Conservation (phyloP, 2,888 invertebrate genomes). For the Andrena hattorfiana region DNA sequence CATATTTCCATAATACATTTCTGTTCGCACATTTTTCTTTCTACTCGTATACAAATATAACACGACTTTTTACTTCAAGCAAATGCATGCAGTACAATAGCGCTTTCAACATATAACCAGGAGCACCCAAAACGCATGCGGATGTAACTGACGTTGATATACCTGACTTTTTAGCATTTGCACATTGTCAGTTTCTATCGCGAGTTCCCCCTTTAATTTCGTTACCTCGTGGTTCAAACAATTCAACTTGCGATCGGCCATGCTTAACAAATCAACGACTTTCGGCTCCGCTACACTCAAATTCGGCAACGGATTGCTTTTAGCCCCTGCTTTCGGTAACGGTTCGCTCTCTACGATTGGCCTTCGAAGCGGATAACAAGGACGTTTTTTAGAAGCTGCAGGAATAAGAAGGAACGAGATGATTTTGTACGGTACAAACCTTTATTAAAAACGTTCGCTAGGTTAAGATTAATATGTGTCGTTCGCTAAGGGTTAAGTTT, state of each 20-base stretch:
- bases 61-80: neutral
- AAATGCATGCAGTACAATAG: neutral
- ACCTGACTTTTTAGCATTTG: conserved; percentile 82
- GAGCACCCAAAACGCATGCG: conserved; percentile 50
- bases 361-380: conserved; percentile 80
- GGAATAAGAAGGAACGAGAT: neutral
- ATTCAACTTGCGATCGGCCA: conserved; percentile 82
- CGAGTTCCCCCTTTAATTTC: conserved; percentile 80
- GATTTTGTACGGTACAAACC: neutral
- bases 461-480: neutral
- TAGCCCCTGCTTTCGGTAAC: conserved; percentile 72
- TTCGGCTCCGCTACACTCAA: conserved; percentile 77
- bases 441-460: neutral
- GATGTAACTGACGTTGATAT: conserved; percentile 59
- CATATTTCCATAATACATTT: neutral
- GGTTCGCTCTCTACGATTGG: conserved; percentile 79
- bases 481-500: neutral
- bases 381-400: conserved; percentile 78
- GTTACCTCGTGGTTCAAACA: conserved; percentile 82
- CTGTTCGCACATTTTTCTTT: neutral
- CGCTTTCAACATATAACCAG: conserved; percentile 10
- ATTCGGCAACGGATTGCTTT: conserved; percentile 71
- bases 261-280: conserved; percentile 78
- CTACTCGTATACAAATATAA: neutral
- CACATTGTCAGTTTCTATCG: conserved; percentile 78